Evolutionary conservation across 2,113 vertebrate genomes (phyloP), one percentile per base, ranked within the genome.

Genomic region (Phalacrocorax pelagicus): DNA sequence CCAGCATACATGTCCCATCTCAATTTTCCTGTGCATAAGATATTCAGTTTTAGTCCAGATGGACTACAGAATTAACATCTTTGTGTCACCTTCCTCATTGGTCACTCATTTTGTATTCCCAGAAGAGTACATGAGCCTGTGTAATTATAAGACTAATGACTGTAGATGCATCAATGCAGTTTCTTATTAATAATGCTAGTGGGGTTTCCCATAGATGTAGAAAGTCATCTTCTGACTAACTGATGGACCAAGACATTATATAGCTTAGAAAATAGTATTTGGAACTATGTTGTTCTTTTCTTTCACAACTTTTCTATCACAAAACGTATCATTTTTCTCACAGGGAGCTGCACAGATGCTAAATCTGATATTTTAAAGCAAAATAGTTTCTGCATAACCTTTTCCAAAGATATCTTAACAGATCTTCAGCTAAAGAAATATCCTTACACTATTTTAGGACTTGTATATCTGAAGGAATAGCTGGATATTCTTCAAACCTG

Each of bases 361-460:
- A 38, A 22, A 49, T 52, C 44, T 58, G 44, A 21, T 86, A 73
- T 86, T 92, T 86, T 83, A 65, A 93, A 88, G 81, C 34, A 71
- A 69, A 79, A 75, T 88, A 92, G 9, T 91, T 96, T 94, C 69
- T 87, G 36, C n/a, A 65, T 84, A 66, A 78, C 8, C 51, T 73
- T 36, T 51, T 89, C 42, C 73, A 95, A 93, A 85, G 51, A 20
- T 73, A 59, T 54, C 24, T 79, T 88, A 79, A 66, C n/a, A 74
- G 51, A 66, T 91, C 42, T 81, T 71, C 59, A 44, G 42, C 65
- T 91, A 89, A 89, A 74, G 94, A 94, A 86, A 86, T 84, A 81
- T 21, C 11, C 19, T 74, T 78, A 51, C 1, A 2, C 55, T 74
- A 34, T 58, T 86, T 88, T 77, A 73, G 20, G 26, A 51, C 51